phyloP scores from a whole-genome alignment of 2,888 invertebrate species.

The Platycheirus rosarum region DNA sequence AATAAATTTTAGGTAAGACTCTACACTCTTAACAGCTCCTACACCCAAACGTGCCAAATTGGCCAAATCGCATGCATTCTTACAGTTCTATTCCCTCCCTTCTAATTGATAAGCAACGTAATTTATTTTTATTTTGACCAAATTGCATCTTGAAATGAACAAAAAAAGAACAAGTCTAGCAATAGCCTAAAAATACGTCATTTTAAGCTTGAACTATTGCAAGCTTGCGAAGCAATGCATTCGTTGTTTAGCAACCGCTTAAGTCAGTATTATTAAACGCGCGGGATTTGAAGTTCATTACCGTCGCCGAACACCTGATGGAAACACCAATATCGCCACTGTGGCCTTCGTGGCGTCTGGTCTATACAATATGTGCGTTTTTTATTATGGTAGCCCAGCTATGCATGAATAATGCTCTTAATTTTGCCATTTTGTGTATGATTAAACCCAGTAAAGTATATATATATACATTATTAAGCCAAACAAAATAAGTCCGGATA shows the following conservation, averaged over 20 bases:
- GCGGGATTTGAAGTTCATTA: background rate
- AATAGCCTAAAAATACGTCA: constrained; percentile 12
- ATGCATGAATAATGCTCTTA: constrained; percentile 83
- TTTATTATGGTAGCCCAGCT: constrained; percentile 79
- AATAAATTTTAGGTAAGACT: too few species aligned
- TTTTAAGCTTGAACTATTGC: background rate
- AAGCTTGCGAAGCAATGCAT: constrained; percentile 11
- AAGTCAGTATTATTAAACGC: constrained; percentile 3
- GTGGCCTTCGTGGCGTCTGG: constrained; percentile 79
- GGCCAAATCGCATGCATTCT: constrained; percentile 25
- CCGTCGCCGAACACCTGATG: constrained; percentile 25
- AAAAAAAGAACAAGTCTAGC: constrained; percentile 13
- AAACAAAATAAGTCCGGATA: background rate
- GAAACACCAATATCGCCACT: constrained; percentile 39
- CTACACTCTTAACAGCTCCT: constrained; percentile 12
- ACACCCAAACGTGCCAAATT: constrained; percentile 52
- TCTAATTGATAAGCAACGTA: constrained; percentile 7
- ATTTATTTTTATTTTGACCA: constrained; percentile 10
- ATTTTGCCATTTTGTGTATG: constrained; percentile 85
- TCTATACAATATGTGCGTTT: constrained; percentile 81
- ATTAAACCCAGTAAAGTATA: constrained; percentile 80
- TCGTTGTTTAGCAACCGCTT: constrained; percentile 17
- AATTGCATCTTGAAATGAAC: constrained; percentile 18
- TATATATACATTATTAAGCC: background rate
- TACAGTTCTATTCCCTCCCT: background rate